Conservation (phyloP, 2,888 invertebrate genomes). For the Conistra vaccinii region DNA sequence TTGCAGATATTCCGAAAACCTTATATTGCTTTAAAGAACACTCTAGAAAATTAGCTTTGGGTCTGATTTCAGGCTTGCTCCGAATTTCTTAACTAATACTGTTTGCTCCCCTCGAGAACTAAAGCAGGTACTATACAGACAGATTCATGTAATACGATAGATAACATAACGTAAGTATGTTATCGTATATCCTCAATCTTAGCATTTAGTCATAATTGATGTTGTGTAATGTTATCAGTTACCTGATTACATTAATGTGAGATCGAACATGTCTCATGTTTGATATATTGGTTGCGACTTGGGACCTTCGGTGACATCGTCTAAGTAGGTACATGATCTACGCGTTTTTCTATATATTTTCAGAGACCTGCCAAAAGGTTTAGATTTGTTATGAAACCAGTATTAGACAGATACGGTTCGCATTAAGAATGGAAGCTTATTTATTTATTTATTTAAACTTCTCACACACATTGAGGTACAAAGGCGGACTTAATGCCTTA, state of each 20-base stretch:
- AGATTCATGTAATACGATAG: conserved; percentile 22
- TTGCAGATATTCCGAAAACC: conserved; percentile 4
- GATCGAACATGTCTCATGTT: conserved; percentile 22
- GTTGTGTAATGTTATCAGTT: conserved; percentile 43
- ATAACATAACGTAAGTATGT: conserved; percentile 28
- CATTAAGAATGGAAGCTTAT: not conserved
- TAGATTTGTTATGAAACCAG: not conserved
- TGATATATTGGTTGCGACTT: conserved; percentile 9
- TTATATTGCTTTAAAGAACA: conserved; percentile 30
- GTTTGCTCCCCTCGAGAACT: conserved; percentile 18
- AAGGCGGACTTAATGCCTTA: too few relatives aligned
- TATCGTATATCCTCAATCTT: conserved; percentile 25
- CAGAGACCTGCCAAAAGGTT: not conserved
- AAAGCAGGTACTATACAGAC: conserved; percentile 17
- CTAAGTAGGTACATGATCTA: not conserved
- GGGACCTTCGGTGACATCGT: not conserved
- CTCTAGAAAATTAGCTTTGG: conserved; percentile 41
- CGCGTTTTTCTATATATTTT: not conserved
- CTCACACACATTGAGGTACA: too few relatives aligned
- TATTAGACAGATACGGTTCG: not conserved
- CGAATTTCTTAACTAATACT: conserved; percentile 24
- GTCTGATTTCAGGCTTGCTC: conserved; percentile 35
- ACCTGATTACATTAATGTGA: conserved; percentile 33
- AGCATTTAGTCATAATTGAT: conserved; percentile 47
- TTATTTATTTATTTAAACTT: too few relatives aligned